Base-by-base conservation (phyloP, 1,140 invertebrate species). In the Bombus cullumanus region DNA sequence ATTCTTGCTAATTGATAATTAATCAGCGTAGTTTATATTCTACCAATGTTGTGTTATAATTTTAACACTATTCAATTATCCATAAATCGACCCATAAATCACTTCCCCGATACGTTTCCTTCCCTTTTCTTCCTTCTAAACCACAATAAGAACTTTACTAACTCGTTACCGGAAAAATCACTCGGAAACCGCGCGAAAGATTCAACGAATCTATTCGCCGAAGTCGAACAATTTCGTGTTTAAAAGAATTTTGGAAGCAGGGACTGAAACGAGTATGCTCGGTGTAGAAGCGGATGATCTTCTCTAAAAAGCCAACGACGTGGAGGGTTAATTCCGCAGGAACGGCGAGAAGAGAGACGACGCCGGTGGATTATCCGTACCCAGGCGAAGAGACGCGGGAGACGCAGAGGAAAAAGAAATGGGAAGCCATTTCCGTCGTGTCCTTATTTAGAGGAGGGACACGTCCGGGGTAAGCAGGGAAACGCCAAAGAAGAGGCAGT, bases 361-460 rank as follows among this genome's bases (percentile, higher is more conserved):
- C n/a, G n/a, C 0, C 62, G 62, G 41, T 41, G 77, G 85, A 90
- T 89, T 81, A 85, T 83, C 76, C 81, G 73, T 77, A 34, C 59
- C 57, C n/a, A 15, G 71, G 18, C 39, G 75, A 62, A 62, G 41
- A 57, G 78, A 66, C 57, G 47, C 22, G 73, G 57, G 47, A 78
- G 62, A 66, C 25, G 34, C 53, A 64, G 59, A 41, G 77, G 73
- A 84, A 90, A 87, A 92, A 91, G 90, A 91, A 92, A 94, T 91
- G 83, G 90, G 78, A 91, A 87, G 90, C 69, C 91, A 85, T 93
- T 93, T 94, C 93, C 92, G 92, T 93, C 85, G 91, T 89, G 69
- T 92, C 92, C 93, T 94, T 94, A 94, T 94, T 94, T 93, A 93
- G 92, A 94, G 83, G 89, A 90, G 89, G 91, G 87, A 89, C 78